Evolutionary conservation across 1,140 invertebrate species (phyloP), one percentile per base, ranked within the genome.

Genomic region (Panagrolaimus sp.): DNA sequence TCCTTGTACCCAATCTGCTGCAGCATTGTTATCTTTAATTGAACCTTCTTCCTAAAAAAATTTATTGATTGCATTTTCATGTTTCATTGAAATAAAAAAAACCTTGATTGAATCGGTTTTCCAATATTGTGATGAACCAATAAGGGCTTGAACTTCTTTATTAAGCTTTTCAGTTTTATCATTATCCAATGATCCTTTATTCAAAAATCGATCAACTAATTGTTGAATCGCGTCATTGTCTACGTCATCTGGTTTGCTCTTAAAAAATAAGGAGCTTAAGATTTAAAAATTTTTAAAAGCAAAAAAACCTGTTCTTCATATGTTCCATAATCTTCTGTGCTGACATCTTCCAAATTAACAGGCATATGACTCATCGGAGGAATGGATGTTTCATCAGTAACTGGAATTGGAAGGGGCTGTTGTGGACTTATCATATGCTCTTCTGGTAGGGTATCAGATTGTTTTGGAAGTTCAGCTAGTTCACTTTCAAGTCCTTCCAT

Each of bases 171-270:
- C 73, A n/a, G 27, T 65, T 47, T 61, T 14, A n/a, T 68, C 46
- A n/a, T 78, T 63, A 11, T 67, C 77, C 9, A 70, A 9, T 13
- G 73, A 70, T 16, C 76, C 77, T 62, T 78, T 75, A 66, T 78
- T 78, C 38, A 77, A 68, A 65, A 77, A 77, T 23, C 76, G 66
- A 62, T 77, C 76, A 16, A 77, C 70, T 13, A 77, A 53, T 38
- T 74, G 61, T 68, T 77, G 73, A 61, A 77, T 78, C 14, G 63
- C 65, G 11, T 78, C 75, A 64, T 78, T 78, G 63, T 77, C 75
- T n/a, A 76, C 77, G 43, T 69, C 62, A 66, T 73, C 74, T 51
- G 74, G 74, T 48, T 74, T 69, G 16, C 38, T 61, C 72, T 69
- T 43, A 63, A 38, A 38, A 38, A 38, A 4, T 4, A 7, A 2